Conservation (phyloP, 2,797 vertebrate genomes). For the Enteromius fasciolatus region DNA sequence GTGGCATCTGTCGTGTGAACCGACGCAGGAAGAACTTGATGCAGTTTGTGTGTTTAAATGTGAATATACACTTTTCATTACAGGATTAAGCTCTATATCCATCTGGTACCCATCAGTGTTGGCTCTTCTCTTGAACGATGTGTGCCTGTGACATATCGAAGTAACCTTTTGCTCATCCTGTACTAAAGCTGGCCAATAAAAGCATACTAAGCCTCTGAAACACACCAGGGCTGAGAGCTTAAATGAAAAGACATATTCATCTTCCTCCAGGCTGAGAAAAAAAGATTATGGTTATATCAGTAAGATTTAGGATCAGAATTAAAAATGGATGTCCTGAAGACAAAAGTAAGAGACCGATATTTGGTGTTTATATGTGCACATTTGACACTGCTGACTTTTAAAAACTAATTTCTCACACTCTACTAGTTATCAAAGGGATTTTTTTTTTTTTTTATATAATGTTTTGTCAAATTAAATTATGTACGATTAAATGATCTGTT, state of each 20-base stretch:
- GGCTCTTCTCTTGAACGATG: background rate
- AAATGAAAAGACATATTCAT: slow-evolving; percentile 15
- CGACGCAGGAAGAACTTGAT: background rate
- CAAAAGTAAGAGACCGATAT: background rate
- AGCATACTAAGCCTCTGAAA: background rate
- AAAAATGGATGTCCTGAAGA: slow-evolving; percentile 16
- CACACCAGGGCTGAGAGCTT: background rate
- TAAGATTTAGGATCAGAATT: background rate
- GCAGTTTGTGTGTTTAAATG: slow-evolving; percentile 42
- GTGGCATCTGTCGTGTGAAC: slow-evolving; percentile 38
- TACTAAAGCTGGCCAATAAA: slow-evolving; percentile 20
- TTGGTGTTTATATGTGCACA: background rate
- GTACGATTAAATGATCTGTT: background rate
- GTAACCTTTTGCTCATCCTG: background rate
- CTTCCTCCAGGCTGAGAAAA: slow-evolving; percentile 8
- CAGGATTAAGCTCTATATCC: slow-evolving; percentile 23
- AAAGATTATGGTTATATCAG: slow-evolving; percentile 8
- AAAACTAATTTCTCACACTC: background rate
- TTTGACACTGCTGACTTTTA: slow-evolving; percentile 1
- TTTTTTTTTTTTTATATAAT: background rate
- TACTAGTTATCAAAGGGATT: background rate
- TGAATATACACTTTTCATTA: slow-evolving; percentile 15
- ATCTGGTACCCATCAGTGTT: background rate
- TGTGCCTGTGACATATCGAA: slow-evolving; percentile 20
- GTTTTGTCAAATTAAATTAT: background rate